Percentiles rank a stretch among this genome's conserved stretches.
phyloP scores from a whole-genome alignment of 2,888 invertebrate genomes.

The Epinotia demarniana region DNA sequence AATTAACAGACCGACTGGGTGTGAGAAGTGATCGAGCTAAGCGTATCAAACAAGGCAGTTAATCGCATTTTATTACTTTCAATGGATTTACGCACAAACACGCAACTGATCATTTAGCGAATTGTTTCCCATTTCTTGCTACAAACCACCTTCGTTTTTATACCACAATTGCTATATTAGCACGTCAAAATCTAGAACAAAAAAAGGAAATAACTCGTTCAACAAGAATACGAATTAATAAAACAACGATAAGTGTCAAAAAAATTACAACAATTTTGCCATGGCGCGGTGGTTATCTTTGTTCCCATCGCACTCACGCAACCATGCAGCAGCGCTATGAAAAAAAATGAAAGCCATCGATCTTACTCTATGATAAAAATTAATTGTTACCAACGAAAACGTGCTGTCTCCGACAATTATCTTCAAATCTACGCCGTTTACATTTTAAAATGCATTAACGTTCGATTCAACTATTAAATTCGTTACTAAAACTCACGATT shows the following conservation, averaged over 20 bases:
- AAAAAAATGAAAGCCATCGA: constrained; percentile 69
- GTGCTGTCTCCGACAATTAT: constrained; percentile 43
- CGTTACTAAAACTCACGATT: constrained; percentile 47
- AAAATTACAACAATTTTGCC: constrained; percentile 57
- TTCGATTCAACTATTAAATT: constrained; percentile 37
- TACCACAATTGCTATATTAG: constrained; percentile 35
- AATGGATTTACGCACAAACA: constrained; percentile 37
- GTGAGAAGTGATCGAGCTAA: not conserved
- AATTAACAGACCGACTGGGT: not conserved
- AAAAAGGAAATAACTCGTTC: constrained; percentile 38
- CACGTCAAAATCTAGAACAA: constrained; percentile 27
- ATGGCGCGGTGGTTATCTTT: constrained; percentile 65
- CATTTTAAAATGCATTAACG: constrained; percentile 36
- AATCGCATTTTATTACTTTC: constrained; percentile 24
- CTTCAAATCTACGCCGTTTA: constrained; percentile 39
- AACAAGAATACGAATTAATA: constrained; percentile 57
- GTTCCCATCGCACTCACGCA: constrained; percentile 66
- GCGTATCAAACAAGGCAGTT: constrained; percentile 14
- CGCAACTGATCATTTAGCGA: constrained; percentile 32
- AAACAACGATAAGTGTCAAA: constrained; percentile 58
- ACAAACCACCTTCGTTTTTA: constrained; percentile 24
- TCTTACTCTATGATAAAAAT: constrained; percentile 67
- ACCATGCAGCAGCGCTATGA: constrained; percentile 61
- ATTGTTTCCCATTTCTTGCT: constrained; percentile 34
- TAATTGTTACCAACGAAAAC: constrained; percentile 54